Base-by-base conservation (phyloP, 1,140 invertebrate species). In the Drosophila kohkoa region DNA sequence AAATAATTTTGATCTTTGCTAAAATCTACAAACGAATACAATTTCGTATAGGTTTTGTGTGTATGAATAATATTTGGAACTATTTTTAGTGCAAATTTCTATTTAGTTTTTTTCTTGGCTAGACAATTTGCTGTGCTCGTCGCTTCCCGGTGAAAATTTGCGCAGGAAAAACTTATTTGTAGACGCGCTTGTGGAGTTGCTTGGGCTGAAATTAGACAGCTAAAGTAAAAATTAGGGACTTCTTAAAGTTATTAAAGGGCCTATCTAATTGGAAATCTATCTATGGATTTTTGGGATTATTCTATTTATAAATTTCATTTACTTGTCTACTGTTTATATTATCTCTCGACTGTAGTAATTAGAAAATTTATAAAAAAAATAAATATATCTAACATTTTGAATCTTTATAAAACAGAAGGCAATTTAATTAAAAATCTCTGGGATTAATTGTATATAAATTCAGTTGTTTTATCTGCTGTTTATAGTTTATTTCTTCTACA, bases 21-120 rank as follows among this genome's bases (percentile, higher is more conserved):
- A 52, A 32, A 49, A 60, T 3, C 6, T 57, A 28, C n/a, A 62
- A 15, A 32, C 5, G 35, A n/a, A 51, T 35, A 51, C 16, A 65
- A 28, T 52, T 51, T 8, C 3, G 54, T 79, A 81, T 64, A 57
- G 79, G 68, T 72, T 65, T 35, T 54, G 59, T 81, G 59, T 87
- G 59, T 87, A 88, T 87, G 83, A 87, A 87, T 86, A 86, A 86
- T 87, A 82, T 82, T 88, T 67, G 54, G 49, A 83, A 83, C 82
- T 87, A 87, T 87, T 88, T 82, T 79, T 87, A 87, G 82, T 87
- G 69, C 69, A 73, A 41, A 79, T 71, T 75, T 32, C 35, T 54
- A 32, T 62, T 48, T 48, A 41, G 77, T 71, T 75, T 32, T 10
- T 54, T 38, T 62, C 20, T 48, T 48, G 1, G 57, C 52, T 76